Evolutionary conservation across 2,113 vertebrate genomes (phyloP), one percentile per base, ranked within the genome.

Genomic region (Tachuris rubrigastra): DNA sequence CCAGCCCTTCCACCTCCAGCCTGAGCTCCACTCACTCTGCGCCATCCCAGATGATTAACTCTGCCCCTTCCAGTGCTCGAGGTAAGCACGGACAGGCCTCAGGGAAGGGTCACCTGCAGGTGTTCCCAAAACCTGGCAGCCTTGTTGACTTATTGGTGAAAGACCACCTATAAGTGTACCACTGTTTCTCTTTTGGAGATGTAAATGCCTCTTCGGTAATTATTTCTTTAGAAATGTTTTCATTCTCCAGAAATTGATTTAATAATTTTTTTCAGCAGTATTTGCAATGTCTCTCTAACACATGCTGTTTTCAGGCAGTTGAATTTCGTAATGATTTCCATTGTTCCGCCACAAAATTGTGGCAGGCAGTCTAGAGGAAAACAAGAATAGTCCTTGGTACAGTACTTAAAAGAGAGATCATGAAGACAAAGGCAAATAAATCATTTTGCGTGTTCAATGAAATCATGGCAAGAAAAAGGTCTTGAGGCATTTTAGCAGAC

Each of bases 1-100:
- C 99, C 55, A 99, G 99, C 97, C 99, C 99, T 71, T 99, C 99
- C 84, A 99, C 99, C 94, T 99, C 99, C 87, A 99, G 99, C 96
- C 97, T 99, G 97, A 99, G 99, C 94, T 99, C 99, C 59, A 99
- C 99, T 73, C 99, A 99, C 95, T 99, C 99, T 9, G 99, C 99
- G 80, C 99, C 98, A 4, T 99, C 99, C 67, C 99, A 99, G 98
- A 98, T 99, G 98, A 98, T 99, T 87, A 99, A 99, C 97, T 99
- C 99, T 84, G 98, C 99, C 91, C 99, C 98, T 71, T 98, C 99
- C 91, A 99, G 99, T 79, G 99, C 99, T 96, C 98, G 99, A 99
- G 99, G 99, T 99, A 98, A 98, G 98, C 95, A 96, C 5, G 37
- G 75, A 77, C 79, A 85, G 84, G 58, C 68, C 60, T 50, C 65